A percentile compares a stretch with the other conserved stretches of the same genome.
phyloP scores from a whole-genome alignment of 2,797 vertebrate genomes.

The Lateolabrax maculatus region DNA sequence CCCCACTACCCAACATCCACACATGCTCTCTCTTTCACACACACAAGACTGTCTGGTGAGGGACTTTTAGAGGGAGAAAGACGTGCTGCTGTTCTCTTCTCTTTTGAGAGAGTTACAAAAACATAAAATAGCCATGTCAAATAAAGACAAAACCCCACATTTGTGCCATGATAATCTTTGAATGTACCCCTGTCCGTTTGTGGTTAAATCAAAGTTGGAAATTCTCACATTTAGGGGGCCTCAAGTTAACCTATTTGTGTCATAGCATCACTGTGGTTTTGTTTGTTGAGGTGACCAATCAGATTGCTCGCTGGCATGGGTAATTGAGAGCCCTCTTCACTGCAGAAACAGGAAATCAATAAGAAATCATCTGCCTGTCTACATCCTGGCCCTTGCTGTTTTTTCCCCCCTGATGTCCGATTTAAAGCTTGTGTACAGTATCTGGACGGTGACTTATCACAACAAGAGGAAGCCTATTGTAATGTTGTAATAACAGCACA shows the following conservation, averaged over 20 bases:
- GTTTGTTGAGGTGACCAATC: slow-evolving; percentile 60
- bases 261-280: slow-evolving; percentile 50
- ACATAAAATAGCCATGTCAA: slow-evolving; percentile 42
- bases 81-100: neutral
- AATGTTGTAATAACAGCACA: slow-evolving; percentile 59
- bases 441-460: slow-evolving; percentile 55
- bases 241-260: slow-evolving; percentile 53
- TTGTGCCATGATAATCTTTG: slow-evolving; percentile 28
- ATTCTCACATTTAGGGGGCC: slow-evolving; percentile 12
- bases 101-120: slow-evolving; percentile 19
- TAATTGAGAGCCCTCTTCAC: slow-evolving; percentile 78
- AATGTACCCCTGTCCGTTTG: slow-evolving; percentile 19
- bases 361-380: slow-evolving; percentile 79
- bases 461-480: slow-evolving; percentile 69
- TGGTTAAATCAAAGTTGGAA: slow-evolving; percentile 44
- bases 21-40: slow-evolving; percentile 3
- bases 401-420: slow-evolving; percentile 27
- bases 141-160: slow-evolving; percentile 35
- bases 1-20: slow-evolving; percentile 25
- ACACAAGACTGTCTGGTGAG: slow-evolving; percentile 25
- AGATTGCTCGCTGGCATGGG: slow-evolving; percentile 44
- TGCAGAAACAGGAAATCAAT: slow-evolving; percentile 83
- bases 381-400: slow-evolving; percentile 60
- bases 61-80: slow-evolving; percentile 27
- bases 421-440: slow-evolving; percentile 58